These are phyloP conservation scores for Mellivora capensis DNA, from an alignment of 2,113 vertebrate species.

Conservation along the genomic window DNA sequence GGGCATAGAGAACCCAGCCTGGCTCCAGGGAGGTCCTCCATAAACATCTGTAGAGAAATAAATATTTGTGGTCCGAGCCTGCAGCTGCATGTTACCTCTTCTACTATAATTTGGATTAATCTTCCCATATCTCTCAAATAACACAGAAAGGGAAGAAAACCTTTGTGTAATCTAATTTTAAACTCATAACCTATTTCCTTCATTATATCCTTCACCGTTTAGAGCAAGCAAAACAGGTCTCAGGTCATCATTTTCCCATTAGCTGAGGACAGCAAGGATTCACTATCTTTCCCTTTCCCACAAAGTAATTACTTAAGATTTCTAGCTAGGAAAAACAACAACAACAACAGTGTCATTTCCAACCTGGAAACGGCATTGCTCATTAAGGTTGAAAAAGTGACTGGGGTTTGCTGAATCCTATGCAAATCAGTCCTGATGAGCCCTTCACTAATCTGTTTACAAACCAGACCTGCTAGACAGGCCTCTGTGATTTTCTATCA, in stretches of 20 bases:
- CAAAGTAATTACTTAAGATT: slow-evolving; percentile 73
- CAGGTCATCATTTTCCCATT: slow-evolving; percentile 44
- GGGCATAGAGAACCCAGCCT: not conserved
- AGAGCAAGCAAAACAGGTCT: slow-evolving; percentile 36
- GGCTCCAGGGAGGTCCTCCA: not conserved
- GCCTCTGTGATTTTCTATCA: slow-evolving; percentile 85
- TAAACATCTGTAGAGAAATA: not conserved
- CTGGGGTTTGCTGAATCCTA: slow-evolving; percentile 76
- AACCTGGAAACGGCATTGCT: slow-evolving; percentile 74
- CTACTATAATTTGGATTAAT: slow-evolving; percentile 10
- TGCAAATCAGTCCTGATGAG: slow-evolving; percentile 85
- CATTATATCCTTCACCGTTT: not conserved
- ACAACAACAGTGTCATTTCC: slow-evolving; percentile 58
- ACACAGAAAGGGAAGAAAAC: not conserved
- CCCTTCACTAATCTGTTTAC: slow-evolving; percentile 88
- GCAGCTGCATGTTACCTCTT: not conserved
- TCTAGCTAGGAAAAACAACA: not conserved
- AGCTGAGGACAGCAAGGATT: slow-evolving; percentile 59
- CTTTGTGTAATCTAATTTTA: slow-evolving; percentile 2
- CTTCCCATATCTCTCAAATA: not conserved
- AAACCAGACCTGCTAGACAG: slow-evolving; percentile 87
- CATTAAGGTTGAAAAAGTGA: slow-evolving; percentile 79
- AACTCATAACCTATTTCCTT: not conserved
- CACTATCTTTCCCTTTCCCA: slow-evolving; percentile 50
- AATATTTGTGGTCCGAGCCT: not conserved